phyloP scores from a whole-genome alignment of 2,113 vertebrate species.

The Pangasianodon gigas region DNA sequence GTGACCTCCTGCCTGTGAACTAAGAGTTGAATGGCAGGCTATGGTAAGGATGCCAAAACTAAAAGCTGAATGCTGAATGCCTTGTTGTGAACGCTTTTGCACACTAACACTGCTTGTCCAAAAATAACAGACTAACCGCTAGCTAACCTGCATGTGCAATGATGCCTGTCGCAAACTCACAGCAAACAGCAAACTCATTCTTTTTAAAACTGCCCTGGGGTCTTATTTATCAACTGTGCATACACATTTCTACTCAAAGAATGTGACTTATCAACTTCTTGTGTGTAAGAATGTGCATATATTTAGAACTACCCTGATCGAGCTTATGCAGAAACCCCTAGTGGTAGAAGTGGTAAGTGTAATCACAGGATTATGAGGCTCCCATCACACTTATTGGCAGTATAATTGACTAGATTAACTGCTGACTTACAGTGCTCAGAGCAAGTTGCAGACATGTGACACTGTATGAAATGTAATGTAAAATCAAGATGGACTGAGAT shows the following conservation, averaged over 20 bases:
- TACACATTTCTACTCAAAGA: not conserved
- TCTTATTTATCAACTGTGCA: not conserved
- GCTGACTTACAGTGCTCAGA: not conserved
- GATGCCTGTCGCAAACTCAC: not conserved
- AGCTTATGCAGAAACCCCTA: not conserved
- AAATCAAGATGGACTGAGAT: not conserved
- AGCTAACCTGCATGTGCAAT: constrained; percentile 70
- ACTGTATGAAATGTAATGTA: not conserved
- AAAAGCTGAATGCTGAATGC: constrained; percentile 52
- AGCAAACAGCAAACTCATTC: not conserved
- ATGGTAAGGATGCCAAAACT: constrained; percentile 84
- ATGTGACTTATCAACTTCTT: not conserved
- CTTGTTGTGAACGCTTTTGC: constrained; percentile 66
- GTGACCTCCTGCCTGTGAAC: constrained; percentile 89
- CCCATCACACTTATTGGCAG: not conserved
- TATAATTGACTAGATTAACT: not conserved
- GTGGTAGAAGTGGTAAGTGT: not conserved
- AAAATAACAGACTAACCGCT: constrained; percentile 56
- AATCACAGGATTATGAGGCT: not conserved
- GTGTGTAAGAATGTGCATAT: not conserved
- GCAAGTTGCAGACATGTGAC: not conserved
- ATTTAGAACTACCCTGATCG: not conserved
- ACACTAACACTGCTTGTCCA: constrained; percentile 69
- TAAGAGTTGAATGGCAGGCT: constrained; percentile 82
- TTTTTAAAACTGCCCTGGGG: constrained; percentile 10